A percentile compares a stretch with the other conserved stretches of the same genome.
These are phyloP conservation scores for Proteles cristata DNA, from an alignment of 2,113 vertebrate genomes.

Conservation along the genomic window DNA sequence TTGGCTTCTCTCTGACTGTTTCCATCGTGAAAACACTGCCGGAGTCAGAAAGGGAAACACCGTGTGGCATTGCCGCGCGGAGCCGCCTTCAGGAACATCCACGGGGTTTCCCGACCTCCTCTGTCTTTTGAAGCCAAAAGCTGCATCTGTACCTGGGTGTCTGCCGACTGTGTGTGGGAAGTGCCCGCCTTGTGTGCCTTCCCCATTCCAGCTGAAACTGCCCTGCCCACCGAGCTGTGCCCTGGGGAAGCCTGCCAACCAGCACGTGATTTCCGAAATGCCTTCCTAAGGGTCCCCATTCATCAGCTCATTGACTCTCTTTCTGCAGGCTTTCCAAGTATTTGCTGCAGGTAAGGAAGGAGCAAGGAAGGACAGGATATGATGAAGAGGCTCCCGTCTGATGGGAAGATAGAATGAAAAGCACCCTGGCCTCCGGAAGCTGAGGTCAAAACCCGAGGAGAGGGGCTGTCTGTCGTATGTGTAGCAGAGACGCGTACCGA, in stretches of 20 bases:
- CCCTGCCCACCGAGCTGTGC: background rate
- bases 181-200: background rate
- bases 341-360: background rate
- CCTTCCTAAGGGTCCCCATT: no score
- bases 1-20: fast-evolving
- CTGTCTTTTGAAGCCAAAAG: background rate
- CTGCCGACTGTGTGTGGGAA: background rate
- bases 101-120: background rate
- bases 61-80: no score
- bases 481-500: no score
- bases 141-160: background rate
- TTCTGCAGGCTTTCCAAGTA: background rate
- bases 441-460: background rate
- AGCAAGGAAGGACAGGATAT: no score
- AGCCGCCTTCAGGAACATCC: background rate
- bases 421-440: no score
- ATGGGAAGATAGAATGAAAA: no score
- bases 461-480: background rate
- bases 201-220: no score
- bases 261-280: background rate
- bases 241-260: fast-evolving
- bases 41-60: background rate
- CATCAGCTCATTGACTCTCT: no score
- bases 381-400: background rate
- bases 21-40: background rate